Evolutionary conservation across 2,888 invertebrate genomes (phyloP).

Genomic region (Chirona hameri): DNA sequence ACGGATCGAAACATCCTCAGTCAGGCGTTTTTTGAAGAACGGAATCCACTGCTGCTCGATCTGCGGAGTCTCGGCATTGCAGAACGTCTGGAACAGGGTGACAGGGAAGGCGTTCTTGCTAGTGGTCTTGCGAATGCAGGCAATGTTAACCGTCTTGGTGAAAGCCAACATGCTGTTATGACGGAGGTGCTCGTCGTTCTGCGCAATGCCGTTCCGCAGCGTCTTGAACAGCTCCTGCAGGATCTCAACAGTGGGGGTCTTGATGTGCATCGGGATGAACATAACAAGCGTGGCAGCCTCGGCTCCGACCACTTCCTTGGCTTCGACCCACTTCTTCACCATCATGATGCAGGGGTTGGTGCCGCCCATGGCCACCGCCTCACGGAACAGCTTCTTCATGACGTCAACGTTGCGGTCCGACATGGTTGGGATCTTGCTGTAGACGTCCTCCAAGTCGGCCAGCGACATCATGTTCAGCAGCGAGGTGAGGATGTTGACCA

Average conservation of each 20-base stretch:
- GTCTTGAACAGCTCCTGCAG: slow-evolving; percentile 45
- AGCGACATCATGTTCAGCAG: neutral
- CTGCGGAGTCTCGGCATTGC: slow-evolving; percentile 38
- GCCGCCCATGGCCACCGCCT: neutral
- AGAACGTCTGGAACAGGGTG: slow-evolving; percentile 41
- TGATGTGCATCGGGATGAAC: slow-evolving; percentile 42
- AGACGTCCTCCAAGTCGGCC: neutral
- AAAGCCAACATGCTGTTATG: neutral
- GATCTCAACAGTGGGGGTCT: slow-evolving; percentile 45
- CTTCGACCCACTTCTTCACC: neutral
- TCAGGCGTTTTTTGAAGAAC: slow-evolving; percentile 38
- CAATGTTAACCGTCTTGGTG: neutral
- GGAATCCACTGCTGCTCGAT: slow-evolving; percentile 41
- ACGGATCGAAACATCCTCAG: slow-evolving; percentile 33
- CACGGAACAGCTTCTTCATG: slow-evolving; percentile 2
- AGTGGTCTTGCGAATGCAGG: slow-evolving; percentile 36
- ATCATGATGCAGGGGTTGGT: slow-evolving; percentile 24
- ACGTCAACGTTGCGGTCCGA: neutral
- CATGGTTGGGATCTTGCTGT: neutral
- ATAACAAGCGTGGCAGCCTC: slow-evolving; percentile 1
- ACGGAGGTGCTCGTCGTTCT: neutral
- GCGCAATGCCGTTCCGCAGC: slow-evolving; percentile 41
- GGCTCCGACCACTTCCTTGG: neutral
- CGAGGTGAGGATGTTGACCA: neutral
- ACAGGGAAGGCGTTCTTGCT: slow-evolving; percentile 42